phyloP scores from a whole-genome alignment of 2,113 vertebrate species.

The Crypturellus undulatus region DNA sequence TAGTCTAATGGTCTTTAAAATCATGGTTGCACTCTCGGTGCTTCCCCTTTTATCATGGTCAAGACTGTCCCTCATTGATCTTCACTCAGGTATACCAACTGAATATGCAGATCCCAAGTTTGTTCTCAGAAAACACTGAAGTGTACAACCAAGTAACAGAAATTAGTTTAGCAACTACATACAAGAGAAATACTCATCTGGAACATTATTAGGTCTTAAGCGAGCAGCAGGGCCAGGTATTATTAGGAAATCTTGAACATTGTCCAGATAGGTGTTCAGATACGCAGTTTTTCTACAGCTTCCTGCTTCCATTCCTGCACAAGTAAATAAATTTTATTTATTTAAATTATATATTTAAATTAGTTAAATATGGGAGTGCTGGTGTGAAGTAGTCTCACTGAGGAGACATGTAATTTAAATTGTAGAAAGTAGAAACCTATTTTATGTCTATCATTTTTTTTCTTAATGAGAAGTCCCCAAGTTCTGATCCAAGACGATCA shows the following conservation, averaged over 20 bases:
- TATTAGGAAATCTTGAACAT: constrained; percentile 80
- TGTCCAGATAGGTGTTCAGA: constrained; percentile 80
- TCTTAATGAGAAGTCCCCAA: background rate
- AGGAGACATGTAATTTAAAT: background rate
- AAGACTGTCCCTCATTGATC: background rate
- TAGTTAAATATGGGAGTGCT: background rate
- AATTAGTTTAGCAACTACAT: constrained; percentile 77
- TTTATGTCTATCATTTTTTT: background rate
- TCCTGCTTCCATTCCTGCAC: constrained; percentile 92
- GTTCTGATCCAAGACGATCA: background rate
- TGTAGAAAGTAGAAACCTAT: background rate
- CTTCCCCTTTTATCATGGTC: background rate
- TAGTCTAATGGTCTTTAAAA: background rate
- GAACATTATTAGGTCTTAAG: constrained; percentile 83
- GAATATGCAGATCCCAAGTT: background rate
- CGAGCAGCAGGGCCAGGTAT: constrained; percentile 90
- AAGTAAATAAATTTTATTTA: background rate
- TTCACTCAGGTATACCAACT: background rate
- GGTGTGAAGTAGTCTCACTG: background rate
- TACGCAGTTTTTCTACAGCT: constrained; percentile 84
- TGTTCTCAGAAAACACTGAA: background rate
- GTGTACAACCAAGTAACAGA: background rate
- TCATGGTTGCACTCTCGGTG: background rate
- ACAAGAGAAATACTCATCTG: constrained; percentile 91
- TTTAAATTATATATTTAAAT: too few relatives aligned